phyloP scores from a whole-genome alignment of 2,888 invertebrate genomes.

The Exocentrus adspersus region DNA sequence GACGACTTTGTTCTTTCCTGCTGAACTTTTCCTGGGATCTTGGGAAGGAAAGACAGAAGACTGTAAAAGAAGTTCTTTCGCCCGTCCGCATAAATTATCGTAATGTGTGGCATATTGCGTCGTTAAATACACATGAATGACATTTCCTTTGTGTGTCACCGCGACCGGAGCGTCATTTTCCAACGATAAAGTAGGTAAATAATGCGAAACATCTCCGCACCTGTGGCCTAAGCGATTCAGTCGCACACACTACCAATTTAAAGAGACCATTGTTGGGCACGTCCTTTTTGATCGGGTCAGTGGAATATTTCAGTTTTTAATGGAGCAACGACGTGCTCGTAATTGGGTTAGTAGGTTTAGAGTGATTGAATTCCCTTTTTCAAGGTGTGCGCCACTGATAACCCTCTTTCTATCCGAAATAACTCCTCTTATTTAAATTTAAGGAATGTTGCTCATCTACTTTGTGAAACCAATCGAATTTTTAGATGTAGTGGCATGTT shows the following conservation, averaged over 20 bases:
- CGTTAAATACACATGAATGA: not conserved
- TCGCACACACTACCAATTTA: conserved; percentile 43
- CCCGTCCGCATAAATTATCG: too few relatives aligned
- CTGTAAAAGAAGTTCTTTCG: too few relatives aligned
- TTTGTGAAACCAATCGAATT: conserved; percentile 26
- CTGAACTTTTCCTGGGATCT: too few relatives aligned
- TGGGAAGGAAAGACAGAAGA: too few relatives aligned
- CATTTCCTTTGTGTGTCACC: not conserved
- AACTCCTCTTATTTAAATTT: conserved; percentile 26
- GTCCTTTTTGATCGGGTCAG: conserved; percentile 11
- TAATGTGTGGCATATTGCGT: too few relatives aligned
- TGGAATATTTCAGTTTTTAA: too few relatives aligned
- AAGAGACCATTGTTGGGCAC: conserved; percentile 38
- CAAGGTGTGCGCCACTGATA: conserved; percentile 29
- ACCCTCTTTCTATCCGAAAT: conserved; percentile 24
- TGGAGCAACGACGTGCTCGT: conserved; percentile 6
- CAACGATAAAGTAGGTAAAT: conserved; percentile 54
- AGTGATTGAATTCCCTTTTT: not conserved
- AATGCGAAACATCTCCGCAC: conserved; percentile 55
- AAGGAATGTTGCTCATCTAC: conserved; percentile 30
- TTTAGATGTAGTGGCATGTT: conserved; percentile 7
- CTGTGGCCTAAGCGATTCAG: conserved; percentile 45
- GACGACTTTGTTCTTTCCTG: too few relatives aligned
- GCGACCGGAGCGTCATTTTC: conserved; percentile 44
- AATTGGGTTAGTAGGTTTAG: too few relatives aligned